phyloP scores from a whole-genome alignment of 2,797 vertebrate species.

The Ctenosaura bakeri region DNA sequence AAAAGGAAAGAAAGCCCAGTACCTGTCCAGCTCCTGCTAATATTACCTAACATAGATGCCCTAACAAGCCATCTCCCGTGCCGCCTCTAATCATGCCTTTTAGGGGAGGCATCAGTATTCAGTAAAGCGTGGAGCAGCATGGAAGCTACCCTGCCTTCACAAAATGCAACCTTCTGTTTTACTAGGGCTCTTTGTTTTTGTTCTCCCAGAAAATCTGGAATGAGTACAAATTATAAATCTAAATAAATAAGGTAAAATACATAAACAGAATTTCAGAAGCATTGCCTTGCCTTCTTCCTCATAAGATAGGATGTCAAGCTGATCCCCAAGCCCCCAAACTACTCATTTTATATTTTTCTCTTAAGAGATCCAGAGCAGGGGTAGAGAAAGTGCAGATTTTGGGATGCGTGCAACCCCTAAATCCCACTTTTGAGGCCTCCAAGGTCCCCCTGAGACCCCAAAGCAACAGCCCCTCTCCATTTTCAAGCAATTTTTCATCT shows the following conservation, averaged over 20 bases:
- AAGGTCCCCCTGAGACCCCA: too few relatives aligned
- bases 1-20: neutral
- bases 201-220: neutral
- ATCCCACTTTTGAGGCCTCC: too few relatives aligned
- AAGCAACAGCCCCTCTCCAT: too few relatives aligned
- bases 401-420: too few relatives aligned
- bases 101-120: neutral
- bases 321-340: too few relatives aligned
- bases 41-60: neutral
- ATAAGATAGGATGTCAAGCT: too few relatives aligned
- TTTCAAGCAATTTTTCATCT: too few relatives aligned
- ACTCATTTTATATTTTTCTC: too few relatives aligned
- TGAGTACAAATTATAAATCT: neutral
- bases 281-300: neutral
- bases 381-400: too few relatives aligned
- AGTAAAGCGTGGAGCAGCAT: neutral
- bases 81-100: neutral
- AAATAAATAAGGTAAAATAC: neutral
- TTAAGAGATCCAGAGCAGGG: too few relatives aligned
- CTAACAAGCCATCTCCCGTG: neutral
- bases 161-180: neutral
- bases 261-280: neutral
- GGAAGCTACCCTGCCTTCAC: too few relatives aligned
- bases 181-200: neutral
- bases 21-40: neutral